Evolutionary conservation across 1,140 invertebrate species (phyloP).

Genomic region (Scaptomyza hsui): DNA sequence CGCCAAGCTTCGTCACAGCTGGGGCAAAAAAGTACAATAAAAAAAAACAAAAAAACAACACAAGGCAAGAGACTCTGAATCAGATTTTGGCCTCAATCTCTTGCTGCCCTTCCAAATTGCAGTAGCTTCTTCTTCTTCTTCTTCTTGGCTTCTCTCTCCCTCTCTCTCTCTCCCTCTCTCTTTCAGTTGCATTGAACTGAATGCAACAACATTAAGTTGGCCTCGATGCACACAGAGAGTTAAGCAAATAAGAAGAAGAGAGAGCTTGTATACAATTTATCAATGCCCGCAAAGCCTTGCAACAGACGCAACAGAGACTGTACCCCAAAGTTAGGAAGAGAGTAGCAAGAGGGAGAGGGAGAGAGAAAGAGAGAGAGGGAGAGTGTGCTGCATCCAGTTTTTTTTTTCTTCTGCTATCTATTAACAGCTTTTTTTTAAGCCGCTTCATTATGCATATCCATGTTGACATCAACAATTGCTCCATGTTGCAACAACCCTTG

Average conservation of each 20-base stretch:
- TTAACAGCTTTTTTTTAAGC: slow-evolving; percentile 40
- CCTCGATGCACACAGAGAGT: slow-evolving; percentile 21
- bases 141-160: slow-evolving; percentile 18
- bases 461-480: not conserved
- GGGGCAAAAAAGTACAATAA: too few relatives aligned
- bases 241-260: not conserved
- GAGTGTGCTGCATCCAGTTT: not conserved
- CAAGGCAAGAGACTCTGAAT: not conserved
- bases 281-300: slow-evolving; percentile 27
- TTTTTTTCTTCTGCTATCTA: slow-evolving; percentile 18
- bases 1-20: slow-evolving; percentile 2
- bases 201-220: slow-evolving; percentile 14
- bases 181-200: slow-evolving; percentile 45
- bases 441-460: slow-evolving; percentile 39
- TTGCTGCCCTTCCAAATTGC: slow-evolving; percentile 19
- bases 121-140: slow-evolving; percentile 4
- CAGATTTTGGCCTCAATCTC: not conserved
- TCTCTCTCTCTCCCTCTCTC: not conserved
- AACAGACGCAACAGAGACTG: slow-evolving; percentile 39
- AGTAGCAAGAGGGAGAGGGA: not conserved
- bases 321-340: slow-evolving; percentile 18
- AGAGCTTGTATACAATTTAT: slow-evolving; percentile 41
- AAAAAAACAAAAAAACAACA: too few relatives aligned
- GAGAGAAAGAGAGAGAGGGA: not conserved
- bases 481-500: slow-evolving; percentile 28